Conservation (phyloP, 2,797 vertebrate genomes). For the Poliocrania exsul region DNA sequence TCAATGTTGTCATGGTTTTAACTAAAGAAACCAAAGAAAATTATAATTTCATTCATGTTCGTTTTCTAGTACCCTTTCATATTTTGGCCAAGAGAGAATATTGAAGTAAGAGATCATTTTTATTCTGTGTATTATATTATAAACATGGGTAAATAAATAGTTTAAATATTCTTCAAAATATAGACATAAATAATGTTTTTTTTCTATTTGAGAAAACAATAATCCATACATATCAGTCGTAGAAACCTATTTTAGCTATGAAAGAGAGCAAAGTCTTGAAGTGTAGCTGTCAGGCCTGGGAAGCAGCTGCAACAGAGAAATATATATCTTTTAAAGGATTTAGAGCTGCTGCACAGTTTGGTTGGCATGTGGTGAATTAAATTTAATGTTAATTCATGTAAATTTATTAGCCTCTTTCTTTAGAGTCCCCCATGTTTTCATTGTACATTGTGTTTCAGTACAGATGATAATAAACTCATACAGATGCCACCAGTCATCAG, state of each 20-base stretch:
- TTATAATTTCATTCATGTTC: rapidly evolving
- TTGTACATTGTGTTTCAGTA: conserved; percentile 35
- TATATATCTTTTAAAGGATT: conserved; percentile 7
- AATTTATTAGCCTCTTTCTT: conserved; percentile 52
- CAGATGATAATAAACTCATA: conserved; percentile 41
- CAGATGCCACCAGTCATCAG: conserved; percentile 47
- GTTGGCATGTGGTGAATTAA: conserved; percentile 64
- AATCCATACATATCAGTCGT: neutral
- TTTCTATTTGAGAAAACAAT: neutral
- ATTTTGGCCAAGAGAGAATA: neutral
- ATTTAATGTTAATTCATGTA: conserved; percentile 59
- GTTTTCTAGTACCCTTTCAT: neutral
- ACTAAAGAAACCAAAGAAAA: neutral
- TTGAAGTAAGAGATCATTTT: neutral
- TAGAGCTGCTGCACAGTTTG: conserved; percentile 43
- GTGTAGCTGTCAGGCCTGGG: neutral
- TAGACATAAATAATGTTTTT: neutral
- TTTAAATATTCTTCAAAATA: neutral
- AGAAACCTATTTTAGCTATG: neutral
- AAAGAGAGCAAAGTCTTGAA: neutral
- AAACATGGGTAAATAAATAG: neutral
- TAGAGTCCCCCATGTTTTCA: neutral
- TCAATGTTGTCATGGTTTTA: neutral
- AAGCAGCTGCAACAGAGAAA: neutral
- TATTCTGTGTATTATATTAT: neutral